Evolutionary conservation across 2,797 vertebrate species (phyloP), one percentile per base, ranked within the genome.

Genomic region (Crenichthys baileyi): DNA sequence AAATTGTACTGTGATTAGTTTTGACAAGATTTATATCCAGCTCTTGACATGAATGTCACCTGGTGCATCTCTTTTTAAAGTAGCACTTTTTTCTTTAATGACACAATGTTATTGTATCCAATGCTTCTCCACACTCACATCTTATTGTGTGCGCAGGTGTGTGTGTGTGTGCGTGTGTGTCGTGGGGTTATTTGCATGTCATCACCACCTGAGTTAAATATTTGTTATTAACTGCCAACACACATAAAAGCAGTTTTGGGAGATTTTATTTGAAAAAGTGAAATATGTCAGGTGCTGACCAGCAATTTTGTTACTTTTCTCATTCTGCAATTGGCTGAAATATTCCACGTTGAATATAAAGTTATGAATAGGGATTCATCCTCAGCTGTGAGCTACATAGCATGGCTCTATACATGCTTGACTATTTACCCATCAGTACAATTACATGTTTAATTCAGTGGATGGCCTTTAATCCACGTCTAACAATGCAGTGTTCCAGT

Each of bases 381-480:
- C 39, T 82, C 55, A 72, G 67, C 77, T 86, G 79, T 82, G 85
- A 82, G 67, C 84, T 83, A 78, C 71, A 90, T 90, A 87, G 79
- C 80, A 86, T 85, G 82, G 79, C 72, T 78, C 78, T 83, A 79
- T 76, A 87, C 85, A 71, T 75, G 81, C 82, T 84, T 79, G 79
- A 88, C 81, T 89, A 87, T 91, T 91, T 90, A 91, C 83, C 79
- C 77, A 83, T 88, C 75, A 77, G 39, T 78, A 79, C 72, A 90
- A 92, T 88, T 88, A 88, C 79, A 92, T 89, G 86, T 90, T 91
- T 94, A 86, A 92, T 93, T 91, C 82, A 91, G 73, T 79, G 81
- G 72, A 73, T 81, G 76, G 29, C 51, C 75, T 70, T 78, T 70
- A 11, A 22, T 80, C 76, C 77, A 70, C 46, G 76, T 70, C 56